Percentiles rank a stretch among this genome's conserved stretches.
phyloP scores from a whole-genome alignment of 92 coral and sea anemone genomes.

The Palythoa caribaeorum region DNA sequence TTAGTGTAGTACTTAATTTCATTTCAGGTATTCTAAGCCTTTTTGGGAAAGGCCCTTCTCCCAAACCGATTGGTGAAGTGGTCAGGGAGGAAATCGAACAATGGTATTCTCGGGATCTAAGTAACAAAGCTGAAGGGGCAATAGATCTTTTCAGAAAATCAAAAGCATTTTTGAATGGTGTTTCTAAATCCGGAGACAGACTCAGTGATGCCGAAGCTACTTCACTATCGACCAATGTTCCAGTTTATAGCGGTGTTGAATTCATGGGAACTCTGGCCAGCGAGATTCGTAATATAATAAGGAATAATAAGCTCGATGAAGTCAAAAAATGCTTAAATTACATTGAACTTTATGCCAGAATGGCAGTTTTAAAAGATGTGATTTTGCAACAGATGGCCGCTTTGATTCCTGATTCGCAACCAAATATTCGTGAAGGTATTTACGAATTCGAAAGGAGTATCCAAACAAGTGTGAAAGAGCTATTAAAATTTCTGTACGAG shows the following conservation, averaged over 20 bases:
- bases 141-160: not conserved
- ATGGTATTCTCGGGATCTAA: not conserved
- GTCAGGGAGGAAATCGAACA: slow-evolving; percentile 52
- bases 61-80: slow-evolving; percentile 18
- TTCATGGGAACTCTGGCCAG: slow-evolving; percentile 3
- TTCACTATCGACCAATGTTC: slow-evolving; percentile 4
- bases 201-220: slow-evolving; percentile 34
- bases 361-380: slow-evolving; percentile 39
- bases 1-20: slow-evolving; percentile 13
- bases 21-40: slow-evolving; percentile 35
- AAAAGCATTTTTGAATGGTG: slow-evolving; percentile 30
- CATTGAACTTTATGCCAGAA: slow-evolving; percentile 25
- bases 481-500: slow-evolving; percentile 33
- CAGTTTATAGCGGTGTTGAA: slow-evolving; percentile 4
- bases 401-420: not conserved
- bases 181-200: not conserved
- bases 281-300: not conserved
- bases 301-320: not conserved
- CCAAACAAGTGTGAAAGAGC: not conserved
- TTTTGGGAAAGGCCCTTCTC: slow-evolving; percentile 46
- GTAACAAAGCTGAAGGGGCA: slow-evolving; percentile 19
- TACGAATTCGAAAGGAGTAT: not conserved
- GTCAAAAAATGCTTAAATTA: slow-evolving; percentile 24
- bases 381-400: slow-evolving; percentile 29
- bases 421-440: not conserved